Evolutionary conservation across 2,888 invertebrate species (phyloP).

Genomic region (Amblyjoppa proteus): DNA sequence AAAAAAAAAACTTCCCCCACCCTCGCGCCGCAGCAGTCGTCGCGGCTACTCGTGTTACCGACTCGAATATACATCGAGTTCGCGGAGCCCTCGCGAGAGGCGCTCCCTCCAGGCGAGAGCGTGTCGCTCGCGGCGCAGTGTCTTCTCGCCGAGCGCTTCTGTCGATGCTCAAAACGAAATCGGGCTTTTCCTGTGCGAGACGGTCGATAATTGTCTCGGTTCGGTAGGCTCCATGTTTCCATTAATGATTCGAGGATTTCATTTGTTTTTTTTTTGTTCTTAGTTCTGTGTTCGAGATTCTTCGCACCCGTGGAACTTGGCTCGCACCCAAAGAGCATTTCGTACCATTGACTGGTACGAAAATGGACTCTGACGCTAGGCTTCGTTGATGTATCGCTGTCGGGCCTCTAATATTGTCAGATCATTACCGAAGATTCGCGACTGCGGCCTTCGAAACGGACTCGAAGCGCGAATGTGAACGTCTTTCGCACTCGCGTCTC

Average conservation of each 20-base stretch:
- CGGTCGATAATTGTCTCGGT: slow-evolving; percentile 62
- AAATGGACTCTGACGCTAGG: slow-evolving; percentile 10
- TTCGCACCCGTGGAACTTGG: background rate
- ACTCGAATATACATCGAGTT: slow-evolving; percentile 53
- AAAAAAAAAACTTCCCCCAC: no score
- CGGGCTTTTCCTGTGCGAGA: slow-evolving; percentile 12
- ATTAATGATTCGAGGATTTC: background rate
- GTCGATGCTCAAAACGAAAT: slow-evolving; percentile 53
- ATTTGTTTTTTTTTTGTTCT: no score
- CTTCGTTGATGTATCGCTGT: background rate
- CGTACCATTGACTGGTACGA: slow-evolving; percentile 37
- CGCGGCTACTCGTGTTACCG: slow-evolving; percentile 57
- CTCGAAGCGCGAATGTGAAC: no score
- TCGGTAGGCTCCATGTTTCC: background rate
- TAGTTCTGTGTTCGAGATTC: no score
- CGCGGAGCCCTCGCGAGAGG: slow-evolving; percentile 19
- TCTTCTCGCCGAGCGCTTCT: slow-evolving; percentile 53
- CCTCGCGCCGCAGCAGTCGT: background rate
- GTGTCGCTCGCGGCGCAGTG: slow-evolving; percentile 41
- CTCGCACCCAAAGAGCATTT: slow-evolving; percentile 15
- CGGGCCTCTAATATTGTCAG: no score
- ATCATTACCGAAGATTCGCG: background rate
- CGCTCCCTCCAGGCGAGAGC: slow-evolving; percentile 41
- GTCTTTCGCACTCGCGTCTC: background rate
- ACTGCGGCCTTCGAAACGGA: no score